Evolutionary conservation across 2,888 invertebrate species (phyloP), one percentile per base, ranked within the genome.

Genomic region (Boloria selene): DNA sequence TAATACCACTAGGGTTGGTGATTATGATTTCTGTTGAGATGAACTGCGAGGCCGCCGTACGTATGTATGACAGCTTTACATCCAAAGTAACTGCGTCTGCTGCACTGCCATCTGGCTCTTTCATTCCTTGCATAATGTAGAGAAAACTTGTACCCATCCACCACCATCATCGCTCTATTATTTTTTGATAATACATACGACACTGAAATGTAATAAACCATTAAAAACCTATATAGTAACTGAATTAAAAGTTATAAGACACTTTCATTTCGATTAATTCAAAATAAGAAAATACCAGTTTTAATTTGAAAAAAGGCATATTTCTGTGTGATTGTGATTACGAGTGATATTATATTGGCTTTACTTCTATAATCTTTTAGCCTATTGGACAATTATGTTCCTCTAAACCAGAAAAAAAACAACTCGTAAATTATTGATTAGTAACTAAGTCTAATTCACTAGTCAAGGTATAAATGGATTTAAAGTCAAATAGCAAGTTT

Each of bases 21-120:
- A 56, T 86, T 86, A 61, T 86, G 86, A 0, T 47, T 56, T 17
- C 64, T 77, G 56, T 84, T 86, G 2, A 70, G 72, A 53, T 78
- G 79, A 4, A 75, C 71, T 0, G 81, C 72, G 7, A 70, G 70
- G 0, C 82, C 83, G 0, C 76, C 77, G 2, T 72, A 67, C 13
- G 79, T 80, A 18, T 83, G 82, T 16, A 87, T 74, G 0, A 81
- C 84, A 0, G 87, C 87, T 69, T 85, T 87, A 60, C 87, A 87
- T 0, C 86, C 87, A 53, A 78, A 86, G 62, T 80, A 79, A 52
- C 84, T 85, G n/a, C 87, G 73, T 42, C 84, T 76, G 45, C 83
- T 85, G 65, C 87, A 87, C 68, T 85, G 82, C 87, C 87, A 87
- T 3, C 87, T 72, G 52, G 82, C 80, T 47, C 79, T 85, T 18